A percentile compares a stretch with the other conserved stretches of the same genome.
Conservation (phyloP, 2,888 invertebrate species). For the Marasmarcha lunaedactyla region DNA sequence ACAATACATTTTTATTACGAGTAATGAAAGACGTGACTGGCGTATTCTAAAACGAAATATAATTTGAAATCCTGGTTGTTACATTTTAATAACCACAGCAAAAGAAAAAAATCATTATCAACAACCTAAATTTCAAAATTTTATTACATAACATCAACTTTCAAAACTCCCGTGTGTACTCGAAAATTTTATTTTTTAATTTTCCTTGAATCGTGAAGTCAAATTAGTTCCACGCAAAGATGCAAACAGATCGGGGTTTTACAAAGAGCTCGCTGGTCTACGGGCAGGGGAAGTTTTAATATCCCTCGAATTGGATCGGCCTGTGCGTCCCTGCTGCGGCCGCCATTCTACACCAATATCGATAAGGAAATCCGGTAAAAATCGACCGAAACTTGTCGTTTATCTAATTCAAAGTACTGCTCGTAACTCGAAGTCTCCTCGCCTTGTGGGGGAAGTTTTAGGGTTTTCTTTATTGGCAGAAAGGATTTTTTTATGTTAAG, state of each 20-base stretch:
- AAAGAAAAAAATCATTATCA: too few species aligned
- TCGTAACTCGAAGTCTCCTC: slow-evolving; percentile 1
- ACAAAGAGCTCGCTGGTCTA: slow-evolving; percentile 46
- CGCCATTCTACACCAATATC: slow-evolving; percentile 46
- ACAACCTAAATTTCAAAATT: too few species aligned
- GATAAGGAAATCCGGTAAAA: slow-evolving; percentile 43
- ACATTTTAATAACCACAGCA: too few species aligned
- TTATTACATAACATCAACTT: too few species aligned
- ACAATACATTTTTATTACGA: too few species aligned
- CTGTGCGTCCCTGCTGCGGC: slow-evolving; percentile 36
- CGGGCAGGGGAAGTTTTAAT: slow-evolving; percentile 60
- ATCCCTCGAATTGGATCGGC: slow-evolving; percentile 63
- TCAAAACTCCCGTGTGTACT: too few species aligned
- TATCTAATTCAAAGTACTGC: slow-evolving; percentile 12
- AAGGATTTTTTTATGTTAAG: too few species aligned
- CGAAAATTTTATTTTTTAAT: slow-evolving; percentile 15
- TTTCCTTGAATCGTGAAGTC: slow-evolving; percentile 25
- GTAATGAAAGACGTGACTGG: too few species aligned
- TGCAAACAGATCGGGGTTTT: slow-evolving; percentile 31
- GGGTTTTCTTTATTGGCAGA: neutral
- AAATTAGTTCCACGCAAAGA: slow-evolving; percentile 32
- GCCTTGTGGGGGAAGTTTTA: slow-evolving; percentile 2
- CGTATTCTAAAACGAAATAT: too few species aligned
- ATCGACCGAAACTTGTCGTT: slow-evolving; percentile 20
- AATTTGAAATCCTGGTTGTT: too few species aligned